Evolutionary conservation across 2,797 vertebrate species (phyloP).

Genomic region (Graptemys geographica): DNA sequence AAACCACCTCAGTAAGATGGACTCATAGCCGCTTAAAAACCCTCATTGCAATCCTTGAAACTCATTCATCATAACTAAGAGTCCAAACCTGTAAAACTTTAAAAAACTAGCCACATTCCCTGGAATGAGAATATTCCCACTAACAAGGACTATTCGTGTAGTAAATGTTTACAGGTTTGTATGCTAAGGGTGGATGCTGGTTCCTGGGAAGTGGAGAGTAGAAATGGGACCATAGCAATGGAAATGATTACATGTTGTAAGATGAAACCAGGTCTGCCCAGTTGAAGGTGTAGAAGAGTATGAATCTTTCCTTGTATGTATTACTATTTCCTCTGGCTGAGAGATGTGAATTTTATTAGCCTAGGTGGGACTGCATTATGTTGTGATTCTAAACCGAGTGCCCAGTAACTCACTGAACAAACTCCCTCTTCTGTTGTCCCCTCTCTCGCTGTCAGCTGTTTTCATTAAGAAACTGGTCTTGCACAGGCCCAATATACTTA

Average conservation of each 20-base stretch:
- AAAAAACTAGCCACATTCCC: not conserved
- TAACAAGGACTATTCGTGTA: not conserved
- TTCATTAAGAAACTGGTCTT: not conserved
- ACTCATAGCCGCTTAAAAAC: not conserved
- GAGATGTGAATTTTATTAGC: not conserved
- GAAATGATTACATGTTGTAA: slow-evolving; percentile 40
- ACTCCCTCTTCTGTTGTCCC: not conserved
- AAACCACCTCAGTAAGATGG: not conserved
- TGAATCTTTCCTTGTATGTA: not conserved
- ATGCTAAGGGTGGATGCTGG: not conserved
- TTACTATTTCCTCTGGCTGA: not conserved
- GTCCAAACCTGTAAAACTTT: not conserved
- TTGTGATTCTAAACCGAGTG: not conserved
- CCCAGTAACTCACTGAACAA: not conserved
- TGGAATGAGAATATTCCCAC: not conserved
- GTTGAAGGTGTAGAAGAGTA: not conserved
- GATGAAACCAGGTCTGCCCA: not conserved
- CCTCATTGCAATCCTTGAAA: not conserved
- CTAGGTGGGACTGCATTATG: not conserved
- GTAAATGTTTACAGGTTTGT: not conserved
- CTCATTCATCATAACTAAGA: not conserved
- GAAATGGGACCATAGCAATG: not conserved
- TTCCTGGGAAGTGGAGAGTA: not conserved
- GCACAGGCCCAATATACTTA: not conserved
- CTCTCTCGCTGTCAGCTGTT: slow-evolving; percentile 1